phyloP scores from a whole-genome alignment of 2,888 invertebrate species.

The Lycia hirtaria region DNA sequence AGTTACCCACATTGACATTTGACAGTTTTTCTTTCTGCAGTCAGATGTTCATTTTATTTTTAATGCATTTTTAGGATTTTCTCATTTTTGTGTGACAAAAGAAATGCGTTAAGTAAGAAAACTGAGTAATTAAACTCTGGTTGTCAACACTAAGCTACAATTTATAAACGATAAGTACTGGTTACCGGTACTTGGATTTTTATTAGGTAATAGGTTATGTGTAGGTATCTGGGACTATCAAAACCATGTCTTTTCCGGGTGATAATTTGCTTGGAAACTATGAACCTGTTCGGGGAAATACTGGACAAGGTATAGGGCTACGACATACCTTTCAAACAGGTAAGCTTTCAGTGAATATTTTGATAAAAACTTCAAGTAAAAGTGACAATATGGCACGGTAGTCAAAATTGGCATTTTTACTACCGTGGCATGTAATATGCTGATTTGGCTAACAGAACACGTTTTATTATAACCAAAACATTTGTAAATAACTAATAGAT shows the following conservation, averaged over 20 bases:
- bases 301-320: slow-evolving; percentile 52
- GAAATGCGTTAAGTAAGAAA: too few relatives aligned
- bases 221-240: slow-evolving; percentile 46
- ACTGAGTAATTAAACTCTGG: too few relatives aligned
- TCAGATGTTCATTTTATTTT: too few relatives aligned
- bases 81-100: too few relatives aligned
- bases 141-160: too few relatives aligned
- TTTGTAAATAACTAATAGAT: too few relatives aligned
- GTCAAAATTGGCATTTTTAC: not conserved
- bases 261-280: slow-evolving; percentile 57
- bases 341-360: slow-evolving; percentile 48
- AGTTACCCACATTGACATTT: too few relatives aligned
- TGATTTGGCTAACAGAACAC: not conserved
- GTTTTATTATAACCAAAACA: not conserved
- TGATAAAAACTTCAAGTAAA: slow-evolving; percentile 2
- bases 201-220: slow-evolving; percentile 54
- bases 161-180: not conserved
- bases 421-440: slow-evolving; percentile 4
- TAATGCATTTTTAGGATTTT: too few relatives aligned
- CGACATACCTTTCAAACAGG: slow-evolving; percentile 69
- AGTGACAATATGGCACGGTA: too few relatives aligned
- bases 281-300: slow-evolving; percentile 50
- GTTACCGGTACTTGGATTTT: not conserved
- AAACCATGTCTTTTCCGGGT: slow-evolving; percentile 69
- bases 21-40: too few relatives aligned